Percentiles rank a stretch among this genome's conserved stretches.
Conservation (phyloP, 2,888 invertebrate genomes). For the Scaptomyza parva region DNA sequence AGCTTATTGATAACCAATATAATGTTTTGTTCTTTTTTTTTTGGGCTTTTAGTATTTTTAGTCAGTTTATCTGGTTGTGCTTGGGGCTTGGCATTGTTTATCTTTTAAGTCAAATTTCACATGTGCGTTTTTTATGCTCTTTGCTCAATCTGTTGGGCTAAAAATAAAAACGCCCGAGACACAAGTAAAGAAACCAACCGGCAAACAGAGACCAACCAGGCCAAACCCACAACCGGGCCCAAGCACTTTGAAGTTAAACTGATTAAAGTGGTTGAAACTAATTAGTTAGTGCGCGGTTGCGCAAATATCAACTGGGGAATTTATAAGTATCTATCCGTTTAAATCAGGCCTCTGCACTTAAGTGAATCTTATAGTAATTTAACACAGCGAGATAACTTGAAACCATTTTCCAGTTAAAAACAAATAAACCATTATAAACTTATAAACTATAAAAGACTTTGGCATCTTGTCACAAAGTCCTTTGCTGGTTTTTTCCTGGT, state of each 20-base stretch:
- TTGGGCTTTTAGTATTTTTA: conserved; percentile 14
- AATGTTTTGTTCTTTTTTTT: conserved; percentile 11
- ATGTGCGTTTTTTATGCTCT: conserved; percentile 46
- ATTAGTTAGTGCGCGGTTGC: conserved; percentile 29
- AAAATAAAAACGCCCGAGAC: conserved; percentile 21
- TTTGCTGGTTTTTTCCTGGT: background rate
- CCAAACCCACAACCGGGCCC: conserved; percentile 15
- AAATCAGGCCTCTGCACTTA: background rate
- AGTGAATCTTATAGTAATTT: background rate
- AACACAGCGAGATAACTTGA: background rate
- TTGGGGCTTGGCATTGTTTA: conserved; percentile 61
- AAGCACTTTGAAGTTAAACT: conserved; percentile 36
- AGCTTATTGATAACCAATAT: conserved; percentile 38
- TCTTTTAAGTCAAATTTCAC: conserved; percentile 55
- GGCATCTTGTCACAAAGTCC: background rate
- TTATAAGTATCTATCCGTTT: conserved; percentile 12
- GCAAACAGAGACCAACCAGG: conserved; percentile 5
- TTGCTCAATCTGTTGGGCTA: conserved; percentile 23
- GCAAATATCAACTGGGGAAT: background rate
- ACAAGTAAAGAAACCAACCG: background rate
- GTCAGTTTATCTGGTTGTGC: background rate
- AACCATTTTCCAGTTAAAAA: background rate
- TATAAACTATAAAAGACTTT: background rate
- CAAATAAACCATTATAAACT: too few relatives aligned
- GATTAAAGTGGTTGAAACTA: conserved; percentile 40